phyloP scores from a whole-genome alignment of 2,113 vertebrate genomes.

The Halichoeres trimaculatus region DNA sequence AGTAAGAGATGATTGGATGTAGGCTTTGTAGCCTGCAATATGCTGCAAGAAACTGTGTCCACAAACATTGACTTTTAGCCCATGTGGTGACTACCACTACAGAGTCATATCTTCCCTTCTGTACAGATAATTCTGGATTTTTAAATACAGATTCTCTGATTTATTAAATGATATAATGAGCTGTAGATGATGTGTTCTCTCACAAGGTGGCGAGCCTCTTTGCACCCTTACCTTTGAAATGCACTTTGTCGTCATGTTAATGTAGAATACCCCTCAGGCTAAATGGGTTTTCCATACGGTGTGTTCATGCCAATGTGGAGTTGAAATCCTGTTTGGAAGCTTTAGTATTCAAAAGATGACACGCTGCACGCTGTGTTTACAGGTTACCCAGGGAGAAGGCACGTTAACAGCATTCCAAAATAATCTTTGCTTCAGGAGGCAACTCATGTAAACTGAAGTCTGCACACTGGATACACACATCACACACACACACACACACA shows the following conservation, averaged over 20 bases:
- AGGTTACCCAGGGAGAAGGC: slow-evolving; percentile 2
- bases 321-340: slow-evolving; percentile 1
- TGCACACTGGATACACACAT: neutral
- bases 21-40: too few species aligned
- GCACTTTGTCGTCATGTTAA: neutral
- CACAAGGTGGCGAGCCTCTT: too few species aligned
- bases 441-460: neutral
- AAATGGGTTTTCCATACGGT: neutral
- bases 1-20: too few species aligned
- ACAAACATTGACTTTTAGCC: too few species aligned
- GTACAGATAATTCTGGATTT: too few species aligned
- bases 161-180: too few species aligned
- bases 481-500: neutral
- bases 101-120: too few species aligned
- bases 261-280: neutral
- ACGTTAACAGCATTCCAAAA: slow-evolving; percentile 13
- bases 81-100: too few species aligned
- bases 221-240: too few species aligned
- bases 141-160: too few species aligned
- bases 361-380: neutral
- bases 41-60: too few species aligned
- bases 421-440: slow-evolving; percentile 12
- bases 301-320: neutral
- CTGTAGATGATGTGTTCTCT: too few species aligned
- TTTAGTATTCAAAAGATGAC: slow-evolving; percentile 10